These are phyloP conservation scores for Sisyra terminalis DNA, from an alignment of 2,888 invertebrate genomes.

Conservation along the genomic window DNA sequence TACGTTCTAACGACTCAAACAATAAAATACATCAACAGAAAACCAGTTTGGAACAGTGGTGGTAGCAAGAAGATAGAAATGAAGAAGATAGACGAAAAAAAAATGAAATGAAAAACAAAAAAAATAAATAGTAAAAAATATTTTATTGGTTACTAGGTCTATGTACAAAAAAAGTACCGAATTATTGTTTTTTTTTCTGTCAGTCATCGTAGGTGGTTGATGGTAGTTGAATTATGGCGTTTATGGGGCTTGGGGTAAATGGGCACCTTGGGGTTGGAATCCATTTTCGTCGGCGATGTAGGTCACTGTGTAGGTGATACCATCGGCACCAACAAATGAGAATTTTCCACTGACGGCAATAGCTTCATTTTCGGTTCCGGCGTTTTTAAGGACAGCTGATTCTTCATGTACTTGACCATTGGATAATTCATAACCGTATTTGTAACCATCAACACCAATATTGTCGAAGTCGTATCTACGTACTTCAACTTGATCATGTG, in stretches of 20 bases:
- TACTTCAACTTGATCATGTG: slow-evolving; percentile 16
- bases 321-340: slow-evolving; percentile 36
- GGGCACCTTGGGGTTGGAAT: slow-evolving; percentile 28
- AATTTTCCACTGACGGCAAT: slow-evolving; percentile 32
- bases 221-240: background rate
- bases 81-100: too few relatives aligned
- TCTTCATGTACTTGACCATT: slow-evolving; percentile 35
- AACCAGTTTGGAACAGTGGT: too few relatives aligned
- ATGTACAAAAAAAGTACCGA: too few relatives aligned
- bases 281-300: slow-evolving; percentile 28
- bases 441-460: slow-evolving; percentile 20
- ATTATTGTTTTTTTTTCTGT: too few relatives aligned
- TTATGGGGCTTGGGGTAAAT: slow-evolving; percentile 21
- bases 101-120: too few relatives aligned
- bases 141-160: too few relatives aligned
- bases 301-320: slow-evolving; percentile 25
- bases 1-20: too few relatives aligned
- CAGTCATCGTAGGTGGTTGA: too few relatives aligned
- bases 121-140: too few relatives aligned
- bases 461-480: slow-evolving; percentile 20
- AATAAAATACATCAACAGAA: too few relatives aligned
- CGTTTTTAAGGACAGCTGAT: slow-evolving; percentile 32
- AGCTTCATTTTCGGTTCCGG: slow-evolving; percentile 33
- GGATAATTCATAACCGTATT: slow-evolving; percentile 16
- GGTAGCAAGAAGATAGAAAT: too few relatives aligned